A percentile compares a stretch with the other conserved stretches of the same genome.
phyloP scores from a whole-genome alignment of 2,888 invertebrate species.

The Furcula furcula region DNA sequence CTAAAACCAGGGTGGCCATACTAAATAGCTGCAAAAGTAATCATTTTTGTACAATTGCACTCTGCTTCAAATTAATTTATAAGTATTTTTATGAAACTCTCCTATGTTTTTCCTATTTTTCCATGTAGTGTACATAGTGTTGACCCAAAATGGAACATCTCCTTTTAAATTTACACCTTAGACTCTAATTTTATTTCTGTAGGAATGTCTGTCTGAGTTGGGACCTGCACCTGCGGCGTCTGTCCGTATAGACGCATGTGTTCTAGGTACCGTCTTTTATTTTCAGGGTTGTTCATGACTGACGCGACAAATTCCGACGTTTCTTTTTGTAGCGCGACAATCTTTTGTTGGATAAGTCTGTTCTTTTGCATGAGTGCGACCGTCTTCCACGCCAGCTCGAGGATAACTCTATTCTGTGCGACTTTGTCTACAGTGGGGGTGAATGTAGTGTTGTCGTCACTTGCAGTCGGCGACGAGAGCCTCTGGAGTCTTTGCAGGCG shows the following conservation, averaged over 20 bases:
- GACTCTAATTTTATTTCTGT: conserved; percentile 43
- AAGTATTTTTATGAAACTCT: too few species aligned
- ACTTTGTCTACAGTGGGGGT: conserved; percentile 44
- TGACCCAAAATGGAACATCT: too few species aligned
- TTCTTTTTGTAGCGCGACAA: conserved; percentile 82
- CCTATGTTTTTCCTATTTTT: too few species aligned
- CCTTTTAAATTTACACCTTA: conserved; percentile 18
- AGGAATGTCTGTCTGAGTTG: conserved; percentile 31
- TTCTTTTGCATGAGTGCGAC: conserved; percentile 84
- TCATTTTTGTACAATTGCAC: too few species aligned
- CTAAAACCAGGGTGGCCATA: too few species aligned
- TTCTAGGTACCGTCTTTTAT: conserved; percentile 52
- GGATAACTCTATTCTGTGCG: conserved; percentile 72
- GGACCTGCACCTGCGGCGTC: too few species aligned
- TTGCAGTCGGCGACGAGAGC: conserved; percentile 35
- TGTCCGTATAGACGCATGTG: conserved; percentile 44
- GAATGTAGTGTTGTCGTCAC: conserved; percentile 30
- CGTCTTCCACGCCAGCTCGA: conserved; percentile 84
- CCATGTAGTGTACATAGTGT: too few species aligned
- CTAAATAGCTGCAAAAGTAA: too few species aligned
- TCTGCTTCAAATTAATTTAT: too few species aligned
- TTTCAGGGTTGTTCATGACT: conserved; percentile 80
- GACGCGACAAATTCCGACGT: conserved; percentile 83
- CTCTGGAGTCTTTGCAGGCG: conserved; percentile 58
- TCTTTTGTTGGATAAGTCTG: conserved; percentile 81